These are phyloP conservation scores for Caretta caretta DNA, from an alignment of 2,113 vertebrate species.

Conservation along the genomic window DNA sequence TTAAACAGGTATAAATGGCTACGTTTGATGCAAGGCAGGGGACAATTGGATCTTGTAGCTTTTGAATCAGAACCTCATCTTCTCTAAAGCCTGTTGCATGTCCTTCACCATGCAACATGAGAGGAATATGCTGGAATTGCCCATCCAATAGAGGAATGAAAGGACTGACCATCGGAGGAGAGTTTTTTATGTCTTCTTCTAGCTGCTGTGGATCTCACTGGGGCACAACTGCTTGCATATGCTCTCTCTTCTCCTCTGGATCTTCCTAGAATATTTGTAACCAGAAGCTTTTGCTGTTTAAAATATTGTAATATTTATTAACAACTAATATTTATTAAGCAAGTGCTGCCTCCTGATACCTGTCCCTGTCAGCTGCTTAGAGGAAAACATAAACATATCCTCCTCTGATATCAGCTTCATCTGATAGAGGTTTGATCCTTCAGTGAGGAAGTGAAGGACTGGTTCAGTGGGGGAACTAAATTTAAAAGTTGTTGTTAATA, in stretches of 20 bases:
- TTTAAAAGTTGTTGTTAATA: neutral
- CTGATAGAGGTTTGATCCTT: neutral
- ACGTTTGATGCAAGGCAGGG: neutral
- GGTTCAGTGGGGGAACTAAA: neutral
- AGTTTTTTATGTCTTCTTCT: neutral
- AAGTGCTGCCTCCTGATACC: neutral
- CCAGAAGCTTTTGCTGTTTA: neutral
- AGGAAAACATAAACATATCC: neutral
- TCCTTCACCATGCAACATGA: neutral
- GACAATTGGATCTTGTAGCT: neutral
- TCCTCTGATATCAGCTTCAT: neutral
- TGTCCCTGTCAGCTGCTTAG: neutral
- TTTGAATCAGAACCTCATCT: neutral
- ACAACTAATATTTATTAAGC: neutral
- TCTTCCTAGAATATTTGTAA: neutral
- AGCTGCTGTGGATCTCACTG: neutral
- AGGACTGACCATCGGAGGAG: accelerated
- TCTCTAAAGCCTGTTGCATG: neutral
- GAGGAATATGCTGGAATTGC: neutral
- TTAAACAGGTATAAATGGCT: neutral
- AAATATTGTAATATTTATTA: neutral
- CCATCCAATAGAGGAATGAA: neutral
- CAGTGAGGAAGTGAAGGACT: neutral
- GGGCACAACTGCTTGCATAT: neutral
- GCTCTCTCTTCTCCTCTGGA: neutral